A percentile compares a stretch with the other conserved stretches of the same genome.
Evolutionary conservation across 1,140 invertebrate species (phyloP).

Genomic region (Lepidotrigona ventralis): DNA sequence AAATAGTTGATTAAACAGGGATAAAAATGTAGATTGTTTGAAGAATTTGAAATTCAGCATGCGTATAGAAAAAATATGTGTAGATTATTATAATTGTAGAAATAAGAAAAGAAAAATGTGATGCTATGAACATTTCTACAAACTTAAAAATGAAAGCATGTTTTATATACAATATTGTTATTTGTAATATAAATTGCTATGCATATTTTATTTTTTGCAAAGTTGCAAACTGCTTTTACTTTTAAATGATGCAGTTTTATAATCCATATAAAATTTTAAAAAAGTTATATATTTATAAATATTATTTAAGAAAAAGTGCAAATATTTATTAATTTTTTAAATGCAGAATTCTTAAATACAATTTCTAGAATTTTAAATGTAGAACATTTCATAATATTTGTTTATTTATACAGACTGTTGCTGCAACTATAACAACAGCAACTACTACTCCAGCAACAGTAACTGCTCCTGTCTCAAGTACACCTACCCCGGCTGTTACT

Average conservation of each 20-base stretch:
- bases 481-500: slow-evolving; percentile 58
- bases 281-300: neutral
- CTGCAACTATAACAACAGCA: slow-evolving; percentile 72
- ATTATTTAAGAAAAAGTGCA: neutral
- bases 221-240: slow-evolving; percentile 29
- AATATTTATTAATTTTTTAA: neutral
- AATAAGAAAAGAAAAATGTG: neutral
- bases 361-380: slow-evolving; percentile 14
- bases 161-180: slow-evolving; percentile 19
- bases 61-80: slow-evolving; percentile 38
- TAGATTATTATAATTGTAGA: slow-evolving; percentile 33
- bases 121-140: neutral
- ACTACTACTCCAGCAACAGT: slow-evolving; percentile 69
- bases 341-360: neutral
- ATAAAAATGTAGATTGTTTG: neutral
- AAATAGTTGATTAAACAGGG: neutral
- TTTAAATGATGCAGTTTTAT: slow-evolving; percentile 15
- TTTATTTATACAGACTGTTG: slow-evolving; percentile 71
- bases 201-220: slow-evolving; percentile 38
- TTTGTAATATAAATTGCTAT: slow-evolving; percentile 30
- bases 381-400: slow-evolving; percentile 25
- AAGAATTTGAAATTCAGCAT: slow-evolving; percentile 47
- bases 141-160: slow-evolving; percentile 29
- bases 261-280: slow-evolving; percentile 8
- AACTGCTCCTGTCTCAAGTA: slow-evolving; percentile 68